Base-by-base conservation (phyloP, 2,888 invertebrate genomes). In the Clivina fossor region DNA sequence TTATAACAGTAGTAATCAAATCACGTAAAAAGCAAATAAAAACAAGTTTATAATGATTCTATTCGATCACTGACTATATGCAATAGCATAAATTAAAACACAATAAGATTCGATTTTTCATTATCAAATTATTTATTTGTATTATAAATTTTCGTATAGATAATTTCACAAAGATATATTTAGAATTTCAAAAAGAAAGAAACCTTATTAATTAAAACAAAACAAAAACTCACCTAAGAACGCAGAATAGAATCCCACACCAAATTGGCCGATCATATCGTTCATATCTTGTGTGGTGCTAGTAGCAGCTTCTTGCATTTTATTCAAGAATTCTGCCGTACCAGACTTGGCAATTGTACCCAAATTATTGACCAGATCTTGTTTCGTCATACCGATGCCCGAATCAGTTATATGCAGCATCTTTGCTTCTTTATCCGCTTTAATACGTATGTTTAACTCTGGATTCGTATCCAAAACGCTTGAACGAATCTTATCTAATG, bases 201-300 rank as follows among this genome's bases (percentile, higher is more conserved):
- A n/a, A n/a, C n/a, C n/a, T n/a, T n/a, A n/a, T n/a, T n/a, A n/a
- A n/a, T n/a, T n/a, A n/a, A n/a, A n/a, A n/a, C n/a, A n/a, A n/a
- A n/a, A n/a, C n/a, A n/a, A n/a, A 16, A 16, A 54, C 62, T 62
- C 62, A 72, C 71, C 73, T 49, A 94, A 81, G 79, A 99, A 99
- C 2, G 96, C 88, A 0, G 98, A 98, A 77, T 99, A 99, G 79
- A 99, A 99, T 58, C 99, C 99, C 63, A 99, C 99, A 71, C 99
- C 99, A 78, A 99, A 99, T 76, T 97, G 96, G 3, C 99, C 99
- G 76, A 99, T 99, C 86, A 99, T 90, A 76, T 99, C 98, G 71
- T 89, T 93, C 77, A 91, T 83, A 71, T 95, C 93, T 68, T 85
- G 83, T 30, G 81, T 73, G 30, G 80, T 75, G 9, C 78, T 71